Evolutionary conservation across 1,140 invertebrate genomes (phyloP).

Genomic region (Rhysida immarginata): DNA sequence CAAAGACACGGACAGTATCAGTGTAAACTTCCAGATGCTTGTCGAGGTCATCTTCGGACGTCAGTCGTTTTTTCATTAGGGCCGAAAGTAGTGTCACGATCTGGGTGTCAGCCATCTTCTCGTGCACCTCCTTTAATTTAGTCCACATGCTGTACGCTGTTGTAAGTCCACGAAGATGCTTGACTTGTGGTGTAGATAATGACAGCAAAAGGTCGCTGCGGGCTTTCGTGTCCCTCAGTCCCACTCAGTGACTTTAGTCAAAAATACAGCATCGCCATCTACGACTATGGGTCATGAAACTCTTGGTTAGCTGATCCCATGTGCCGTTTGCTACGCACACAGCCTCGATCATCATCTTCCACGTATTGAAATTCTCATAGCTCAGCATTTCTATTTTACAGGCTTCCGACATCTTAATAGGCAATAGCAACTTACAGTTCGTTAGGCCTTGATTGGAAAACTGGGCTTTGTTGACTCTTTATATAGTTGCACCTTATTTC

Average conservation of each 20-base stretch:
- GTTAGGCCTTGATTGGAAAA: too few species aligned
- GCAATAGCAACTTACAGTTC: too few species aligned
- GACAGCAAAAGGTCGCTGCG: too few species aligned
- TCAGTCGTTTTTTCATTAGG: neutral
- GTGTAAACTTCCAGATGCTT: conserved; percentile 8
- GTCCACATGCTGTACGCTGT: neutral
- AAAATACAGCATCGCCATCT: too few species aligned
- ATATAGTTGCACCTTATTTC: too few species aligned
- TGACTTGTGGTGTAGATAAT: neutral
- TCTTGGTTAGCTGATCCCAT: too few species aligned
- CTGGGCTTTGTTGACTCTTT: too few species aligned
- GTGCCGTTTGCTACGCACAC: too few species aligned
- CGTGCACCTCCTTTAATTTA: neutral
- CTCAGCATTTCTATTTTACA: neutral
- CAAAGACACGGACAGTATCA: neutral
- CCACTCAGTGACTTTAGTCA: too few species aligned
- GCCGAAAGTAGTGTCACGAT: too few species aligned
- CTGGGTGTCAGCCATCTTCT: neutral
- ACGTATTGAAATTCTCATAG: neutral
- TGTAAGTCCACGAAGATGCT: neutral
- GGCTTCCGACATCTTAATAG: neutral
- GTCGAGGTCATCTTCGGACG: neutral
- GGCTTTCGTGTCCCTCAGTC: neutral
- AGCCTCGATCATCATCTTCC: too few species aligned
- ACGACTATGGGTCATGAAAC: too few species aligned